Percentiles rank a stretch among this genome's conserved stretches.
These are phyloP conservation scores for Smutsia gigantea DNA, from an alignment of 2,797 vertebrate species.

Conservation along the genomic window DNA sequence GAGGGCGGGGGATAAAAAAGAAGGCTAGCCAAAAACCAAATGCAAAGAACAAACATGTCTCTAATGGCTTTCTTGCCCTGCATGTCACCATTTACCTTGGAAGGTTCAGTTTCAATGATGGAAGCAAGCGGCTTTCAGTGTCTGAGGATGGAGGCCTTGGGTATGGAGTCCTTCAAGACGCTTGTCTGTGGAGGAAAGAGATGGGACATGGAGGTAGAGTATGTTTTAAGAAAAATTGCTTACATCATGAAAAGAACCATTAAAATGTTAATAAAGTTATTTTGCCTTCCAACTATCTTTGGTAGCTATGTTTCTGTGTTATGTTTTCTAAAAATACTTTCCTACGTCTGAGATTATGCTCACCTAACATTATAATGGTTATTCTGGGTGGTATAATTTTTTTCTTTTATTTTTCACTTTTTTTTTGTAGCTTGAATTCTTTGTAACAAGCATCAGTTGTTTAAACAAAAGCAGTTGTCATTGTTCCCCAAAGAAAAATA, in stretches of 20 bases:
- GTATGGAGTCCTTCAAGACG: neutral
- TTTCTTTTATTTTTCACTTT: neutral
- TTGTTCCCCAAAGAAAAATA: constrained; percentile 18
- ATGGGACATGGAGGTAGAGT: neutral
- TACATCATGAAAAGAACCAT: neutral
- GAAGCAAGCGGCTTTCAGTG: neutral
- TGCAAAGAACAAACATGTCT: neutral
- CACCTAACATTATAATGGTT: neutral
- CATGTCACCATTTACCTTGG: neutral
- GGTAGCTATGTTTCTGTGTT: neutral
- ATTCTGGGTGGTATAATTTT: neutral
- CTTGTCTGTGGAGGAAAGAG: neutral
- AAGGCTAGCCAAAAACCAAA: neutral
- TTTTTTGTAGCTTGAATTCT: neutral
- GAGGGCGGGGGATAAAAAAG: neutral
- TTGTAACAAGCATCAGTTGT: neutral
- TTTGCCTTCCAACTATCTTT: neutral
- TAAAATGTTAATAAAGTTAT: neutral
- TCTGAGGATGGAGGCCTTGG: neutral
- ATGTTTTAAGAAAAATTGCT: neutral
- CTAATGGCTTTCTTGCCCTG: neutral
- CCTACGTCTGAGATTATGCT: neutral
- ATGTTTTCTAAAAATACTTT: neutral
- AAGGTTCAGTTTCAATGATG: neutral
- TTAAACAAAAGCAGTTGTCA: constrained; percentile 22